Base-by-base conservation (phyloP, 2,113 vertebrate genomes). In the Oxyruncus cristatus region DNA sequence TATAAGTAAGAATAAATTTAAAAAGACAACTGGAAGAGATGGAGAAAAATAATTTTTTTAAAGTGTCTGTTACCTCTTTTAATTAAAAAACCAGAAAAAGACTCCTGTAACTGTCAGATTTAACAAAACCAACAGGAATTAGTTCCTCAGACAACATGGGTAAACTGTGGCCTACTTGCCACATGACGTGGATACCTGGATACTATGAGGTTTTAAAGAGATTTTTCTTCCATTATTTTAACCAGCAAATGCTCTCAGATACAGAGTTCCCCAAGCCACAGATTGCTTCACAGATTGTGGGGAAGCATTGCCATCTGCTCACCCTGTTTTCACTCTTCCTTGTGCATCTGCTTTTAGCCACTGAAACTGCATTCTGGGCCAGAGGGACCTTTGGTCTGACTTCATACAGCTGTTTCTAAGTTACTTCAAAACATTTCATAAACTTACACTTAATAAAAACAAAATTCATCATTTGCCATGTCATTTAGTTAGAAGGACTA, bases 301-400 rank as follows among this genome's bases (percentile, higher is more conserved):
- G 39, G 44, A 92, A 87, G 65, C 70, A 84, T 0, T 68, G 55
- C 35, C 67, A 5, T 16, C 61, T 55, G 47, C 52, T 88, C 30
- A 75, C 12, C 9, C 79, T 55, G 24, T 26, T 88, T 80, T 35
- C 16, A 59, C 47, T 94, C 76, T 84, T 95, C 35, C 42, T 72
- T 49, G 42, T 63, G 30, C 56, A 95, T 61, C 65, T 92, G 39
- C 68, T 95, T 93, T 93, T 52, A 88, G 86, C 83, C 84, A 78
- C 52, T 35, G 24, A 93, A 47, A 91, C 56, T 5, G 4, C 39
- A 93, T 41, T 44, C 65, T 65, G 52, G 80, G 91, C 94, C 91
- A 91, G 80, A 89, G 28, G 68, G 73, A 96, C 91, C 91, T 96
- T 91, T 94, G 94, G 86, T 93, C 91, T 95, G 65, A 81, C 84